A percentile compares a stretch with the other conserved stretches of the same genome.
Conservation (phyloP, 2,797 vertebrate species). For the Champsocephalus esox region DNA sequence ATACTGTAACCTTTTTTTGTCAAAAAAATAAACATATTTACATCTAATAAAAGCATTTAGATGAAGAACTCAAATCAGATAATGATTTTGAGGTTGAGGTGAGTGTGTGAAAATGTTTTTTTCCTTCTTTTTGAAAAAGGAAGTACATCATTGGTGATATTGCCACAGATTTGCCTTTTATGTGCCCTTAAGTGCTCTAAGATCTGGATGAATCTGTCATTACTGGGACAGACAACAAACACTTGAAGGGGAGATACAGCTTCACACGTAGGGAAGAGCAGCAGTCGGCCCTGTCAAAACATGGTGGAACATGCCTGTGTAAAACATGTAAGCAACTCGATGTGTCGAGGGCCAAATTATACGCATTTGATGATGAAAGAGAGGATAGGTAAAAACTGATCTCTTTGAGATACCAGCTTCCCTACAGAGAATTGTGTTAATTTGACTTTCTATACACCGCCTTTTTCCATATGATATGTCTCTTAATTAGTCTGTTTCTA, state of each 20-base stretch:
- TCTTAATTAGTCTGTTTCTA: slow-evolving; percentile 10
- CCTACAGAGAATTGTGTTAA: slow-evolving; percentile 19
- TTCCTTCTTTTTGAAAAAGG: slow-evolving; percentile 36
- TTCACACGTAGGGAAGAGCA: slow-evolving; percentile 48
- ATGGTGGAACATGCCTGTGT: slow-evolving; percentile 69
- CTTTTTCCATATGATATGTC: slow-evolving; percentile 18
- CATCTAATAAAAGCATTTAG: neutral
- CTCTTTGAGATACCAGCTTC: slow-evolving; percentile 33
- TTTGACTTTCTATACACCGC: slow-evolving; percentile 22
- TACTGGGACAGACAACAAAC: slow-evolving; percentile 71
- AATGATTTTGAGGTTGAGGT: slow-evolving; percentile 35
- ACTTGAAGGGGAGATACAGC: slow-evolving; percentile 51
- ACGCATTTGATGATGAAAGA: slow-evolving; percentile 67
- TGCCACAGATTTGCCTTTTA: slow-evolving; percentile 55
- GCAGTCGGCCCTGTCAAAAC: slow-evolving; percentile 63
- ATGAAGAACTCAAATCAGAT: slow-evolving; percentile 44
- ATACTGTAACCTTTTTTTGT: neutral
- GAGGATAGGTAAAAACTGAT: slow-evolving; percentile 36
- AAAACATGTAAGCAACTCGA: slow-evolving; percentile 50
- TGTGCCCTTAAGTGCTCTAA: slow-evolving; percentile 57
- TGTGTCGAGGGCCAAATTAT: slow-evolving; percentile 66
- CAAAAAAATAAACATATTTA: neutral
- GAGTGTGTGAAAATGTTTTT: slow-evolving; percentile 26
- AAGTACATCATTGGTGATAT: slow-evolving; percentile 53
- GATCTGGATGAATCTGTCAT: slow-evolving; percentile 78